Evolutionary conservation across 1,140 invertebrate species (phyloP), one percentile per base, ranked within the genome.

Genomic region (Papilio xuthus): DNA sequence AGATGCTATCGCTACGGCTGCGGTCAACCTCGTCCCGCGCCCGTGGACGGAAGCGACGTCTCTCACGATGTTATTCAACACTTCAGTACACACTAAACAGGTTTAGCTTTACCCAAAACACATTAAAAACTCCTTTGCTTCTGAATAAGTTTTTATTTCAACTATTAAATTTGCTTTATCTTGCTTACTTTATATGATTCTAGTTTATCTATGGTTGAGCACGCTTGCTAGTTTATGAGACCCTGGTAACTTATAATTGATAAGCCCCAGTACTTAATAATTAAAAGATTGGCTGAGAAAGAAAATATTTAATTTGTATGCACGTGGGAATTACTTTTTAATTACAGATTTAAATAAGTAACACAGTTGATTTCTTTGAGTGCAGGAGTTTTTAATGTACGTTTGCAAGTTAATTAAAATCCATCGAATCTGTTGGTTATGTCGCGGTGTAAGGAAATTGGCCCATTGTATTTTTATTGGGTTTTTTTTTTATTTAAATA

Each of bases 61-160:
- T 83, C 82, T 85, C 83, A 81, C 83, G 79, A 67, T 83, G 83
- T 85, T 83, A 86, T 88, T 84, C 86, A 86, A 88, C 84, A 84
- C 86, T 83, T 85, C 79, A 85, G 81, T 82, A 83, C 80, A 82
- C 75, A 81, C 77, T 44, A 82, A 88, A 88, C 85, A 82, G 85
- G 86, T 88, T 88, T 85, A 81, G 80, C 86, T 87, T 87, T 86
- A 86, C 86, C 84, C 82, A 82, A 85, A 85, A 83, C 83, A 83
- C 86, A 85, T 86, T 85, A 85, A 86, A 87, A 85, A 76, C 83
- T 75, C 56, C 75, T 72, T 77, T 42, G 74, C 74, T 67, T 80
- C 70, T 77, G 41, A 80, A 20, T 60, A 60, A 4, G 23, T 67
- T 60, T 76, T 76, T 63, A 60, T 76, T 76, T 56, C 8, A 53